Evolutionary conservation across 1,140 invertebrate species (phyloP).

Genomic region (Dysdera silvatica): DNA sequence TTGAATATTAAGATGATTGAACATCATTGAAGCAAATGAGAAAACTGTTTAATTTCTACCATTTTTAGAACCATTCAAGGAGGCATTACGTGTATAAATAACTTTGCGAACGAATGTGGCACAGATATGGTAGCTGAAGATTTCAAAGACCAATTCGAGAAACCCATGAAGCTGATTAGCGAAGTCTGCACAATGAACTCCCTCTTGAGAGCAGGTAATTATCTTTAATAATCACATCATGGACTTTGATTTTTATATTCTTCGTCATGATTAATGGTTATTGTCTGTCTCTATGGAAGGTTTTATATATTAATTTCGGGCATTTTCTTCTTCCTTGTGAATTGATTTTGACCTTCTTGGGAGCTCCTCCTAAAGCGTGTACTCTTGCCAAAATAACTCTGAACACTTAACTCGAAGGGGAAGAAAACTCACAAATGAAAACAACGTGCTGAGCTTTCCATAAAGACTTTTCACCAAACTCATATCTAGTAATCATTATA

Average conservation of each 20-base stretch:
- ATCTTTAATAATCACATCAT: neutral
- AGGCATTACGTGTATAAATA: slow-evolving; percentile 11
- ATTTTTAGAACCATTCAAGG: slow-evolving; percentile 4
- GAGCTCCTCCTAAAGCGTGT: too few species aligned
- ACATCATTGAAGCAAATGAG: too few species aligned
- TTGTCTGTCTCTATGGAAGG: neutral
- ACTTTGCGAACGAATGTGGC: slow-evolving; percentile 6
- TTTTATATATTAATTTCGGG: neutral
- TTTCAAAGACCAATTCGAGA: slow-evolving; percentile 18
- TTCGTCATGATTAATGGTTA: neutral
- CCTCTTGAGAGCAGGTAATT: slow-evolving; percentile 1
- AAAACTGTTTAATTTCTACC: too few species aligned
- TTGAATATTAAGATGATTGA: too few species aligned
- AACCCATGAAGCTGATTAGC: slow-evolving; percentile 2
- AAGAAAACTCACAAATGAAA: too few species aligned
- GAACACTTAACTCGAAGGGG: too few species aligned
- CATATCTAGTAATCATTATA: too few species aligned
- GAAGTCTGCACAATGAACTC: slow-evolving; percentile 11
- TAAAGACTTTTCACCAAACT: too few species aligned
- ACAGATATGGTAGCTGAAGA: slow-evolving; percentile 24
- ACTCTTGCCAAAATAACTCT: too few species aligned
- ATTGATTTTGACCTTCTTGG: too few species aligned
- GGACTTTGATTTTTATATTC: neutral
- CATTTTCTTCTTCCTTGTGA: too few species aligned
- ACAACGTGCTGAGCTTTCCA: too few species aligned